Percentiles rank a stretch among this genome's conserved stretches.
Conservation (phyloP, 2,797 vertebrate species). For the Scolopax rusticola region DNA sequence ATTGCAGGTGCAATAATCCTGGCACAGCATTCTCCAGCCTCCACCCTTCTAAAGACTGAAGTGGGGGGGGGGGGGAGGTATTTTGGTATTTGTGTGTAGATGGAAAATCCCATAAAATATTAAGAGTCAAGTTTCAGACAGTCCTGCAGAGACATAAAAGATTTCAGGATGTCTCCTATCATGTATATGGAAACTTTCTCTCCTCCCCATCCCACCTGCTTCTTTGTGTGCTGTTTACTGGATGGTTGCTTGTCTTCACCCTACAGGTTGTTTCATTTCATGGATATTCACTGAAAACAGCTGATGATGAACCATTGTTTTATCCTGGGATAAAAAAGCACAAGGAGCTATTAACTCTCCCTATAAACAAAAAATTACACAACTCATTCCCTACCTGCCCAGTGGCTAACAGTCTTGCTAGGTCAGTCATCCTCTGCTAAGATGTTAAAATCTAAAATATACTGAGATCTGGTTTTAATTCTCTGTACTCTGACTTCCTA, state of each 20-base stretch:
- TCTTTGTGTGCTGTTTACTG: not conserved
- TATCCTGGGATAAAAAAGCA: not conserved
- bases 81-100: not conserved
- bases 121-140: slow-evolving; percentile 7
- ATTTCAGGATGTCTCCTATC: not conserved
- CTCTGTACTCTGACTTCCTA: slow-evolving; percentile 43
- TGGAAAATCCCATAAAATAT: slow-evolving; percentile 35
- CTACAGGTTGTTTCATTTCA: not conserved
- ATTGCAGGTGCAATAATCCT: not conserved
- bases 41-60: not conserved
- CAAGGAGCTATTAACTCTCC: not conserved
- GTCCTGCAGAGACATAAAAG: not conserved
- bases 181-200: not conserved
- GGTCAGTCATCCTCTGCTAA: not conserved
- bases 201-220: not conserved
- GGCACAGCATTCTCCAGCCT: slow-evolving; percentile 5
- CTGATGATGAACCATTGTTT: not conserved
- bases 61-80: not conserved
- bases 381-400: slow-evolving; percentile 16
- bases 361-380: not conserved
- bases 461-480: slow-evolving; percentile 60
- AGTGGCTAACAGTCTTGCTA: not conserved
- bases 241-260: not conserved
- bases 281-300: not conserved
- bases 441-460: slow-evolving; percentile 13